Base-by-base conservation (phyloP, 1,140 invertebrate species). In the Zaprionus capensis region DNA sequence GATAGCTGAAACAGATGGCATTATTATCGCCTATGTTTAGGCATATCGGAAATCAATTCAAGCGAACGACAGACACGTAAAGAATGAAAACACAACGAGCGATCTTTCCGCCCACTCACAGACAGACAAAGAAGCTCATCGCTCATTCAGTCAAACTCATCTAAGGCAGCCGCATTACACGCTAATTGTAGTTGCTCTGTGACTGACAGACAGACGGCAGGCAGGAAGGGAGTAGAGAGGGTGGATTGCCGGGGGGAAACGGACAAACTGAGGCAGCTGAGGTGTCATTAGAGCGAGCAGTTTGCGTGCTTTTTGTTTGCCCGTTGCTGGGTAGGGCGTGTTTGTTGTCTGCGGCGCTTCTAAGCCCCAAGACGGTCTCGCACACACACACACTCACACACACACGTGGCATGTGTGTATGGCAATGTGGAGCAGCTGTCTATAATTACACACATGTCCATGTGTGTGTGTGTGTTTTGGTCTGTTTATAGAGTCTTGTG, bases 401-500 rank as follows among this genome's bases (percentile, higher is more conserved):
- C 22, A 46, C 61, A 49, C 44, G 44, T 11, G 20, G 34, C 68
- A 49, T 56, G 44, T 15, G 20, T 28, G 24, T 22, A 41, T 24
- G 63, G 31, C 70, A 73, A 77, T 77, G 71, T 77, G 64, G 71
- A 77, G 71, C 75, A 77, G 75, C 75, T 73, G 70, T 65, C 75
- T 73, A 68, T 77, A 77, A 77, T 77, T 77, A 68, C 58, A 73
- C 41, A 17, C 53, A 56, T 28, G 22, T 31, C 2, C 7, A 26
- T 7, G 12, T 66, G 53, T 36, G 31, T 66, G 62, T 72, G 59
- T 69, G 59, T 63, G 66, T 69, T 44, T 65, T 53, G 56, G 59
- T 64, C 73, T 76, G 73, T 76, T 76, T 76, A 65, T 71, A 76
- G 73, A 64, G 71, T 58, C 67, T 77, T 77, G 70, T 77, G 71